Evolutionary conservation across 1,140 invertebrate genomes (phyloP).

Genomic region (Calycopis cecrops): DNA sequence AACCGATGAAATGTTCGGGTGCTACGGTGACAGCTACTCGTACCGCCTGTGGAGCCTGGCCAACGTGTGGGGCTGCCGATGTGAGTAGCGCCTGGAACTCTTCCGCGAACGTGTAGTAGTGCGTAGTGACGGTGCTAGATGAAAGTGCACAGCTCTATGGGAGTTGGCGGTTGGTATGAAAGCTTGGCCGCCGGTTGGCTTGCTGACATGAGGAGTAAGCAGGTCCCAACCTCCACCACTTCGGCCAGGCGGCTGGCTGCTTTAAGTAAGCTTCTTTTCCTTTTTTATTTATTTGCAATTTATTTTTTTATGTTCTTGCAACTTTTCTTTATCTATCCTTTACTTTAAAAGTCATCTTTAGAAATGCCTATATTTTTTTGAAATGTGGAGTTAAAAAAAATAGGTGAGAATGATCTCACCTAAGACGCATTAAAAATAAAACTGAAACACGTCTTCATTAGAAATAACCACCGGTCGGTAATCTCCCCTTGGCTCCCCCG

Average conservation of each 20-base stretch:
- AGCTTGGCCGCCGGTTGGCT: conserved; percentile 65
- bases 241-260: conserved; percentile 72
- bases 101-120: conserved; percentile 24
- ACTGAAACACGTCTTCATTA: conserved; percentile 62
- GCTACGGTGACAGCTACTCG: conserved; percentile 81
- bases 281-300: conserved; percentile 67
- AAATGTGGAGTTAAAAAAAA: conserved; percentile 21
- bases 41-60: conserved; percentile 83
- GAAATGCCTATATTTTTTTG: conserved; percentile 14
- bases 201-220: conserved; percentile 73
- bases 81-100: conserved; percentile 72
- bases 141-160: conserved; percentile 69
- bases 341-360: conserved; percentile 9
- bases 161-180: conserved; percentile 68
- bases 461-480: conserved; percentile 47
- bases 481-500: conserved; percentile 56
- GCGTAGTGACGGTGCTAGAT: conserved; percentile 50
- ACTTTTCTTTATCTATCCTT: background rate
- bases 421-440: conserved; percentile 56
- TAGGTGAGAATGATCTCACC: conserved; percentile 59
- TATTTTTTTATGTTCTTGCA: conserved; percentile 24
- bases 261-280: conserved; percentile 73
- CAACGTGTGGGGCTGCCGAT: conserved; percentile 82
- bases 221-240: conserved; percentile 69
- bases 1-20: conserved; percentile 79